phyloP scores from a whole-genome alignment of 2,888 invertebrate species.

The Onthophagus sagittarius region DNA sequence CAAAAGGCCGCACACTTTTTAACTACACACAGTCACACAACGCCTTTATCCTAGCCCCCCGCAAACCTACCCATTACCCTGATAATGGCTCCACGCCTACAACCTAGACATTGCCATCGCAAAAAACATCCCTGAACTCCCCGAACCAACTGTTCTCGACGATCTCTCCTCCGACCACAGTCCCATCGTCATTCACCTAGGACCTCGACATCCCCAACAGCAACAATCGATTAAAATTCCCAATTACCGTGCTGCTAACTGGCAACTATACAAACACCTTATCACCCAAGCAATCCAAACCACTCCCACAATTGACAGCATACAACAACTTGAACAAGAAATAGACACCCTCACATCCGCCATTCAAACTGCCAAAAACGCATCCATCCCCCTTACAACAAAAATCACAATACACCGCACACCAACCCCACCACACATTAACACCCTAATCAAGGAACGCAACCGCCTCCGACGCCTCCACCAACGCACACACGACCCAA shows the following conservation, averaged over 20 bases:
- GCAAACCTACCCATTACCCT: constrained; percentile 21
- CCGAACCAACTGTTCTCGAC: background rate
- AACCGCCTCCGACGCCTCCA: background rate
- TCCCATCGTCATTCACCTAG: too few species aligned
- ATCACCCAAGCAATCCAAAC: too few species aligned
- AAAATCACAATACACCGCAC: background rate
- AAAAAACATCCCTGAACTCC: constrained; percentile 16
- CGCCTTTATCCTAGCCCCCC: constrained; percentile 10
- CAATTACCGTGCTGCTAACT: too few species aligned
- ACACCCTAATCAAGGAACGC: background rate
- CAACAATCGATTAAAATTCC: too few species aligned
- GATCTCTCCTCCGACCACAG: constrained; percentile 8
- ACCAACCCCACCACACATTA: background rate
- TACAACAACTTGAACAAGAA: background rate
- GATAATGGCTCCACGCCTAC: constrained; percentile 19
- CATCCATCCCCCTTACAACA: background rate
- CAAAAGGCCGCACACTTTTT: constrained; percentile 23
- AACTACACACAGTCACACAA: constrained; percentile 13
- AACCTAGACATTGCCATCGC: constrained; percentile 22
- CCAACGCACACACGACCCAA: background rate
- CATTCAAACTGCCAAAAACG: background rate
- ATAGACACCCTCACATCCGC: background rate
- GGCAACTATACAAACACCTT: too few species aligned
- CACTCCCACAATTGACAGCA: too few species aligned
- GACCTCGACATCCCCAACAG: too few species aligned